Base-by-base conservation (phyloP, 1,140 invertebrate genomes). In the Acromyrmex echinatior region DNA sequence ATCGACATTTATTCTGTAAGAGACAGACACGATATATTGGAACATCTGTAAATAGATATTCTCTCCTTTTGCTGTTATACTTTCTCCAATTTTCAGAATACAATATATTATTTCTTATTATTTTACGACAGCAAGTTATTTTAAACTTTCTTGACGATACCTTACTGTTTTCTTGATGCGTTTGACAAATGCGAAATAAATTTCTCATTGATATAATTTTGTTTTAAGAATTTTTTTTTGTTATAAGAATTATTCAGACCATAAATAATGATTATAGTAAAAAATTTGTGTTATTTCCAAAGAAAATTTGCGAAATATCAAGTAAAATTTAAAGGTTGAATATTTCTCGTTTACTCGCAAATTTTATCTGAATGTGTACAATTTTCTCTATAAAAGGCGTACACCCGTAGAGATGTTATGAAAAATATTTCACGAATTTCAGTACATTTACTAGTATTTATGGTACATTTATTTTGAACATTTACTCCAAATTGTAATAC, bases 1-100 rank as follows among this genome's bases (percentile, higher is more conserved):
- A 84, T 84, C 56, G 56, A 76, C 28, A 74, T 82, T 82, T 73
- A 73, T 84, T 84, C 62, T 51, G 25, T 31, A 74, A 74, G 49
- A 62, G 25, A 25, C 53, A 49, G 53, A 82, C 7, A 35, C 35
- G 68, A 12, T 82, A 18, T 49, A 62, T 74, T 25, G 25, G 12
- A 12, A 35, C 25, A 31, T 39, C n/a, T 58, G n/a, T 49, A 70
- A 70, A 31, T 58, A 25, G 25, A 10, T 39, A 35, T 53, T 53
- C 31, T 62, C 28, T 56, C 25, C 35, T 58, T n/a, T 28, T 39
- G 7, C 16, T 73, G 12, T 45, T 82, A 45, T 18, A 60, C 14
- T 45, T 51, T 58, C 18, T 60, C 16, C 16, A 73, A 74, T 82
- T 31, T 60, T 18, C 12, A 5, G 3, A 56, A 63, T 68, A 49